These are phyloP conservation scores for Dipodomys ordii DNA, from an alignment of 2,113 vertebrate genomes.

Conservation along the genomic window DNA sequence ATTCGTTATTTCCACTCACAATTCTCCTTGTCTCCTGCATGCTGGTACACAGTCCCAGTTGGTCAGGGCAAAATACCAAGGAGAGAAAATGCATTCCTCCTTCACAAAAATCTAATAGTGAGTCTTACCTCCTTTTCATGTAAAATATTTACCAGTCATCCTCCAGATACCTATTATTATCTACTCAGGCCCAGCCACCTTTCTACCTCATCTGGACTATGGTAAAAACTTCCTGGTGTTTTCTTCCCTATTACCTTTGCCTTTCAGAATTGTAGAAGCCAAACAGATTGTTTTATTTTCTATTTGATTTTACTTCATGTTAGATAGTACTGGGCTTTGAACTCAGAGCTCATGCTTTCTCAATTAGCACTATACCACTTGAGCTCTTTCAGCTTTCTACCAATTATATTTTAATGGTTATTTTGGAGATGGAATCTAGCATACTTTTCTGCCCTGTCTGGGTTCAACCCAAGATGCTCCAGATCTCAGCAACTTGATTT, in stretches of 20 bases:
- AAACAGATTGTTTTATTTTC: constrained; percentile 2
- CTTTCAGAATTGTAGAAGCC: not conserved
- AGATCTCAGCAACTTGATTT: too few species aligned
- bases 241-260: not conserved
- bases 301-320: not conserved
- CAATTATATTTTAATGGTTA: too few species aligned
- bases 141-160: too few species aligned
- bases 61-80: not conserved
- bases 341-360: too few species aligned
- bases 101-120: not conserved
- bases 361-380: too few species aligned
- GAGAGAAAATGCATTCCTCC: not conserved
- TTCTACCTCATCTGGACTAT: not conserved
- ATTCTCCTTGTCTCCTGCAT: not conserved
- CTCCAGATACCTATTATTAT: not conserved
- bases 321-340: too few species aligned
- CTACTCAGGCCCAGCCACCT: not conserved
- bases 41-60: not conserved
- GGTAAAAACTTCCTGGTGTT: not conserved
- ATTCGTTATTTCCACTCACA: not conserved
- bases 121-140: not conserved
- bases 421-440: too few species aligned
- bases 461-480: too few species aligned
- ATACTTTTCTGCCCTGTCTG: too few species aligned
- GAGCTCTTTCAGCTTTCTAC: too few species aligned